A percentile compares a stretch with the other conserved stretches of the same genome.
Evolutionary conservation across 2,113 vertebrate species (phyloP).

Genomic region (Butorides virescens): DNA sequence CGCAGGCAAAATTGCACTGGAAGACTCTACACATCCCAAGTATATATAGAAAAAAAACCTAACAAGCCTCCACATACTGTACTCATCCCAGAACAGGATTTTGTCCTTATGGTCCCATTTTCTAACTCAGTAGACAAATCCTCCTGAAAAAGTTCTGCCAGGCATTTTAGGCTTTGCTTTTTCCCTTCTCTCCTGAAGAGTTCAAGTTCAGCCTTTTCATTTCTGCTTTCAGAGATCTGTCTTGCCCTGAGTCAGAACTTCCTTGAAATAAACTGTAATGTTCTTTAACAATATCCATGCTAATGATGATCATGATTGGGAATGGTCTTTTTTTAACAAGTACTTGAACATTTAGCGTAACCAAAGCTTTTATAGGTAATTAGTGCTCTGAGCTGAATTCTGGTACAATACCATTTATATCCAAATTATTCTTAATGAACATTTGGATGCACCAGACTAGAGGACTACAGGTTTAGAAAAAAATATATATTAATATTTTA

Average conservation of each 20-base stretch:
- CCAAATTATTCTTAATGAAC: conserved; percentile 23
- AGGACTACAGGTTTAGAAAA: conserved; percentile 46
- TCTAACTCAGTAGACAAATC: background rate
- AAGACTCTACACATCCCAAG: background rate
- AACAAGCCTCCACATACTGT: background rate
- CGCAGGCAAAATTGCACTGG: background rate
- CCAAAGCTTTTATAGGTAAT: conserved; percentile 57
- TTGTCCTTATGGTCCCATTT: background rate
- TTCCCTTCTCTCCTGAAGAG: background rate
- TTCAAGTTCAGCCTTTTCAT: background rate
- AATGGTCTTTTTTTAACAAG: conserved; percentile 26
- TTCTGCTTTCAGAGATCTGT: background rate
- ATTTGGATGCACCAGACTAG: conserved; percentile 5
- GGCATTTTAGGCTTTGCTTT: background rate
- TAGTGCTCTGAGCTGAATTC: conserved; percentile 38
- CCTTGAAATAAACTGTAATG: conserved; percentile 14
- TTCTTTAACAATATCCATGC: background rate
- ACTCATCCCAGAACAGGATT: background rate
- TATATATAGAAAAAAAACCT: accelerated
- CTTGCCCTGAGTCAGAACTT: background rate
- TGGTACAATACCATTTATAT: conserved; percentile 21
- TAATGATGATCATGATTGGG: background rate
- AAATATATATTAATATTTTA: conserved; percentile 60
- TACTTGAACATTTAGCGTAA: background rate
- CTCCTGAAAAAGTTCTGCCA: background rate